Evolutionary conservation across 2,888 invertebrate species (phyloP).

Genomic region (Spodoptera littoralis): DNA sequence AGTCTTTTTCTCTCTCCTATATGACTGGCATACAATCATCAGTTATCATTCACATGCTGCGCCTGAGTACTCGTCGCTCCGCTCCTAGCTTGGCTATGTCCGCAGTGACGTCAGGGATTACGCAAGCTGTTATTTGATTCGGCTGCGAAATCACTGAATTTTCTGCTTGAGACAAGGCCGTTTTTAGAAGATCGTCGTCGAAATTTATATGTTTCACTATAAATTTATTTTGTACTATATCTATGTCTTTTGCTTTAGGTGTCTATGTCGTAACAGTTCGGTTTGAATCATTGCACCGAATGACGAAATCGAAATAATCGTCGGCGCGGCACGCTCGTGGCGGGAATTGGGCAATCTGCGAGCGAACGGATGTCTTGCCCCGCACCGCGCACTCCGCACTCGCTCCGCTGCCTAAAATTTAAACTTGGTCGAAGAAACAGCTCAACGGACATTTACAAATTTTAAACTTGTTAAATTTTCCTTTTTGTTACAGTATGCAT

Average conservation of each 20-base stretch:
- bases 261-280: constrained; percentile 74
- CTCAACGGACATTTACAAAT: constrained; percentile 70
- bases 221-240: constrained; percentile 40
- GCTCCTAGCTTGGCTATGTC: constrained; percentile 66
- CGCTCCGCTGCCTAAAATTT: constrained; percentile 69
- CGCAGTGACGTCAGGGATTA: constrained; percentile 87
- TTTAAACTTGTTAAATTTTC: constrained; percentile 64
- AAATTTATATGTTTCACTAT: constrained; percentile 16
- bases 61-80: constrained; percentile 32
- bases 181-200: constrained; percentile 31
- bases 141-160: constrained; percentile 87
- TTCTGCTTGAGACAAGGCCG: constrained; percentile 80
- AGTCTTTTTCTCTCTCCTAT: constrained; percentile 95
- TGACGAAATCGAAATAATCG: constrained; percentile 81
- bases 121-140: constrained; percentile 83
- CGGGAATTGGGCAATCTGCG: constrained; percentile 84
- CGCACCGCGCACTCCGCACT: constrained; percentile 42
- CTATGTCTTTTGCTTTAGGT: constrained; percentile 63
- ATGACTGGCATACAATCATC: constrained; percentile 86
- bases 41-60: constrained; percentile 34
- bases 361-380: constrained; percentile 74
- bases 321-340: constrained; percentile 69
- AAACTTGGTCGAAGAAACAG: constrained; percentile 71
- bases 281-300: constrained; percentile 77
- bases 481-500: constrained; percentile 70